Evolutionary conservation across 1,140 invertebrate species (phyloP), one percentile per base, ranked within the genome.

Genomic region (Micrasema longulum): DNA sequence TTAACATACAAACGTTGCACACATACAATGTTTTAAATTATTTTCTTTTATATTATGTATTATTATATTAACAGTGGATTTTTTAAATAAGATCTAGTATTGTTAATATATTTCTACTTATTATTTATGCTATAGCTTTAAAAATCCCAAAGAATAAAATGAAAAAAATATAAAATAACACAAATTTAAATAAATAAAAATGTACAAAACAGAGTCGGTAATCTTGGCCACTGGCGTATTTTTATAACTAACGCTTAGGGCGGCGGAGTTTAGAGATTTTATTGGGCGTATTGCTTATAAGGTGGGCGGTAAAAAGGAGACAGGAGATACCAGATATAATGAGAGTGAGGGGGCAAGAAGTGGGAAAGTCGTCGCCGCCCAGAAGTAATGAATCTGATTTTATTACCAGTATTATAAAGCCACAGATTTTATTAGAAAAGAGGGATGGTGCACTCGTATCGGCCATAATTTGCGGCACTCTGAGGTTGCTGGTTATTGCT

Each of bases 381-480:
- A 36, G 48, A 31, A 68, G 50, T 53, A 66, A 57, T 55, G 68
- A 70, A 71, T 74, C 67, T 64, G 73, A 74, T 74, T 74, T 74
- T 74, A 74, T 74, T 74, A 66, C 69, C 73, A 70, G 69, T 68
- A 74, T 74, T 71, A 57, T 69, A 57, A 65, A 71, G 66, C 73
- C 68, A 47, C 69, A 65, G 73, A 74, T 74, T 74, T 74, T 73
- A 73, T 73, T 73, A 69, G 43, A 52, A 68, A 31, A 41, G 12
- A 31, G 60, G 26, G 16, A 14, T n/a, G 52, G 22, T 9, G 10
- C 20, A 2, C n/a, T 12, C 22, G 43, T 7, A 4, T 31, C 7
- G 2, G 3, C 26, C 26, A 31, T 31, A 31, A 31, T 31, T 31
- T 7, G 26, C 26, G n/a, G n/a, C n/a, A n/a, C n/a, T n/a, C n/a